Percentiles rank a stretch among this genome's conserved stretches.
These are phyloP conservation scores for Arrhopalites spinosus DNA, from an alignment of 2,888 invertebrate genomes.

Conservation along the genomic window DNA sequence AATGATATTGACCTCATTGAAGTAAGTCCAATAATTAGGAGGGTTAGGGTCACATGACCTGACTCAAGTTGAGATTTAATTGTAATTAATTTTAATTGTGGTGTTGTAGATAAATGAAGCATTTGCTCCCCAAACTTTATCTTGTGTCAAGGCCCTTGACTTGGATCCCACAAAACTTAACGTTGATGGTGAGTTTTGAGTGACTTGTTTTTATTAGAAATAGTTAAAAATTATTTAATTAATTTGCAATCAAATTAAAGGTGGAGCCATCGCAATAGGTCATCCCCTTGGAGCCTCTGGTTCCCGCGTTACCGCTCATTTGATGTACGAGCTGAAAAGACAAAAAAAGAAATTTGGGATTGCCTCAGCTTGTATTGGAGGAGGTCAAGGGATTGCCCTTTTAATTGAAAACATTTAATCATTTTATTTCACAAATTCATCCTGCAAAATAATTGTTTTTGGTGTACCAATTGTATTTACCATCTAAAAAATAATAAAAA, in stretches of 20 bases:
- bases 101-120: constrained; percentile 89
- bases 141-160: constrained; percentile 87
- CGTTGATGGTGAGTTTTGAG: constrained; percentile 83
- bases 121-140: constrained; percentile 90
- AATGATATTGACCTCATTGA: constrained; percentile 91
- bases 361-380: constrained; percentile 97
- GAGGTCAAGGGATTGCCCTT: constrained; percentile 96
- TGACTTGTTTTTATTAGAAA: too few relatives aligned
- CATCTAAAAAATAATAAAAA: too few relatives aligned
- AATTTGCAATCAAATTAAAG: too few relatives aligned
- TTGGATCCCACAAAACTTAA: constrained; percentile 87
- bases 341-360: constrained; percentile 83
- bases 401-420: constrained; percentile 70
- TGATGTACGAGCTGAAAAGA: constrained; percentile 89
- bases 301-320: constrained; percentile 85
- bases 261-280: constrained; percentile 94
- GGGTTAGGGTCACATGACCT: too few relatives aligned
- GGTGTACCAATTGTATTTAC: too few relatives aligned
- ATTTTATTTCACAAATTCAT: neutral
- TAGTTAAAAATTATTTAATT: too few relatives aligned
- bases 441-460: too few relatives aligned
- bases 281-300: constrained; percentile 95
- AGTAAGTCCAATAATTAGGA: constrained; percentile 63
- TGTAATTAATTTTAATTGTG: too few relatives aligned
- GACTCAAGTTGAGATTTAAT: too few relatives aligned